Evolutionary conservation across 2,113 vertebrate species (phyloP).

Genomic region (Oxygymnocypris stewartii): DNA sequence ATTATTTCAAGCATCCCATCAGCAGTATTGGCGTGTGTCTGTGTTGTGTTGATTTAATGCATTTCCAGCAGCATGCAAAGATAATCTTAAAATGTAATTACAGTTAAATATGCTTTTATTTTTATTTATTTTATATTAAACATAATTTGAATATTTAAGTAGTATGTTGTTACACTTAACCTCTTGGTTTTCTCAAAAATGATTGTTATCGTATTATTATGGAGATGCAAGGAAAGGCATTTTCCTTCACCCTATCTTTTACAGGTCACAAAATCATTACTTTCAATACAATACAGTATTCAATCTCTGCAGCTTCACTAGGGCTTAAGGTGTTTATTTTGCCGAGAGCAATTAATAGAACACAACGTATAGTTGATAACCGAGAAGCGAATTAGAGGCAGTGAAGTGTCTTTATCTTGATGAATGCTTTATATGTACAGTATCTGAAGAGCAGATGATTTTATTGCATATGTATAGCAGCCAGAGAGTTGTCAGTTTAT

Average conservation of each 20-base stretch:
- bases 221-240: background rate
- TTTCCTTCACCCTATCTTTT: conserved; percentile 15
- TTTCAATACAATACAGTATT: conserved; percentile 72
- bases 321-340: conserved; percentile 64
- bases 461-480: conserved; percentile 23
- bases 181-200: background rate
- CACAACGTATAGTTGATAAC: conserved; percentile 70
- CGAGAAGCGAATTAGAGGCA: conserved; percentile 73
- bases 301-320: conserved; percentile 71
- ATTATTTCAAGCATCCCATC: background rate
- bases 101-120: background rate
- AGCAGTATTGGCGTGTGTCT: background rate
- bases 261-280: conserved; percentile 32
- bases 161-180: background rate
- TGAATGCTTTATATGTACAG: conserved; percentile 68
- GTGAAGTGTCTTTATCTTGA: conserved; percentile 74
- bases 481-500: conserved; percentile 13
- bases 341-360: conserved; percentile 63
- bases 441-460: background rate
- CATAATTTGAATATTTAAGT: background rate
- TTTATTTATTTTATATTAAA: background rate
- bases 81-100: background rate
- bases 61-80: background rate
- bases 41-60: background rate
- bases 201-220: background rate